Evolutionary conservation across 2,888 invertebrate species (phyloP), one percentile per base, ranked within the genome.

Genomic region (Beris morrisii): DNA sequence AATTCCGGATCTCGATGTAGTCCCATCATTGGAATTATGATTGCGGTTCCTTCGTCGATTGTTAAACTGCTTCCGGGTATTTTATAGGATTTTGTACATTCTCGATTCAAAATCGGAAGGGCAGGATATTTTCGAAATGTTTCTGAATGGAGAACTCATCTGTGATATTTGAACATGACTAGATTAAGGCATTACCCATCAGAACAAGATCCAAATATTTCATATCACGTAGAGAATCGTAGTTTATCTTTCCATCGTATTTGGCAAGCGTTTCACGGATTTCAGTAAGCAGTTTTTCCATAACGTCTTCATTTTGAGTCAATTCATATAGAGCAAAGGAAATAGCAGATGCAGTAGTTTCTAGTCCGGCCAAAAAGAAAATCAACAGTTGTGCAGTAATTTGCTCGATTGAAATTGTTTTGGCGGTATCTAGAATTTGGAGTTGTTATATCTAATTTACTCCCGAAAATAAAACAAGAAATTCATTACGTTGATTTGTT

Each of bases 291-390:
- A 76, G 75, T 65, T 75, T 78, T 38, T 76, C 70, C 58, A 82
- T 73, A 2, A 81, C 58, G 0, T 79, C 76, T 11, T 77, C 78
- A 71, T 82, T 74, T 68, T 78, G 74, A 5, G 83, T 76, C 13
- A 84, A 71, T 66, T 81, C 79, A 65, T 80, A 82, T 11, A 81
- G 71, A 1, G 77, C 76, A 66, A 77, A 82, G 5, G 80, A 74
- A 0, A 81, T 70, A 0, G 81, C 75, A 0, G 80, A 76, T 0
- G 82, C 77, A 0, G 82, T 79, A 0, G 82, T 82, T 69, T 83
- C 83, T 22, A 78, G 79, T 0, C 83, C 83, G 12, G 82, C 83
- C 3, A 79, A 67, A 55, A 80, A 81, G 67, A 83, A 82, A 1
- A 82, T 53, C 52, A 80, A 78, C 0, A 76, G 73, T 64, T 82